Conservation (phyloP, 2,888 invertebrate genomes). For the Leptothorax acervorum region DNA sequence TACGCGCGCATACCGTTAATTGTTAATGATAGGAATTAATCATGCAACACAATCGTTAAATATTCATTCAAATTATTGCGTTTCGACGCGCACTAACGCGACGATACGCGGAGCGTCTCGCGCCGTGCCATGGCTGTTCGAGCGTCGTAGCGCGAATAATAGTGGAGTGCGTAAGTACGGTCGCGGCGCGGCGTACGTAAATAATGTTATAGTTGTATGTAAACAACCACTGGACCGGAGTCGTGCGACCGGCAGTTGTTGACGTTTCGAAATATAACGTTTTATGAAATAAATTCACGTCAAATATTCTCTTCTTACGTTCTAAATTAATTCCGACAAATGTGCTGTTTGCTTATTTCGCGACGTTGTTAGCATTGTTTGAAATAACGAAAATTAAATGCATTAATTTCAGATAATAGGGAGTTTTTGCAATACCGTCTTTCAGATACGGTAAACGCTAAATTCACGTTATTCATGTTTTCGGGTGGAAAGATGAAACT, state of each 20-base stretch:
- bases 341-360: neutral
- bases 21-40: neutral
- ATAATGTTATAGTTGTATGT: no score
- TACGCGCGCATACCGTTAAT: neutral
- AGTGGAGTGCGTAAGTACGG: no score
- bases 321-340: neutral
- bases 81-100: neutral
- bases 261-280: neutral
- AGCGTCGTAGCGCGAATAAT: neutral
- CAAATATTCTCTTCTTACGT: neutral
- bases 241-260: neutral
- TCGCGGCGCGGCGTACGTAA: neutral
- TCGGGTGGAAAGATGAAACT: no score
- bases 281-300: neutral
- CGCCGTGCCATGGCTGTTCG: neutral
- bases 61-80: neutral
- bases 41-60: neutral
- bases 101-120: neutral
- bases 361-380: neutral
- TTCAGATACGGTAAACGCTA: no score
- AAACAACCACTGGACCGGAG: neutral
- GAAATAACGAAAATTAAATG: neutral
- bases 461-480: no score
- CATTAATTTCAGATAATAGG: neutral
- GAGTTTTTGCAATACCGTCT: no score